A percentile compares a stretch with the other conserved stretches of the same genome.
phyloP scores from a whole-genome alignment of 2,113 vertebrate species.

The Erinaceus europaeus region DNA sequence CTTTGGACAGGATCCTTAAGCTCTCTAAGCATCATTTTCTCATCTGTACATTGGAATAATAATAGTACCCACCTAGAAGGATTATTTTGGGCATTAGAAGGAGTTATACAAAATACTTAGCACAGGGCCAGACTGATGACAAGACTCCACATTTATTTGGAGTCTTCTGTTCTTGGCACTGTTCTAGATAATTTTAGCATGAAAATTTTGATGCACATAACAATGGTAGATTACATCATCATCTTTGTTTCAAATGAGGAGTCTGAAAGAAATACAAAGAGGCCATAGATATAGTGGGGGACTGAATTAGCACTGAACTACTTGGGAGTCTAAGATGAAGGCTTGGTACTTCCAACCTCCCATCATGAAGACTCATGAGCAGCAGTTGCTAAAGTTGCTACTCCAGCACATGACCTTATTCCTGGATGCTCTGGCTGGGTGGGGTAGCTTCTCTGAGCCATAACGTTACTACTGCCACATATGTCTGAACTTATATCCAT shows the following conservation, averaged over 20 bases:
- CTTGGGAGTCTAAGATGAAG: not conserved
- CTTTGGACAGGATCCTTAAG: not conserved
- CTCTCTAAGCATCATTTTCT: not conserved
- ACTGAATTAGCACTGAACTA: too few relatives aligned
- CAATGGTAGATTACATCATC: not conserved
- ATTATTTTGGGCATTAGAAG: not conserved
- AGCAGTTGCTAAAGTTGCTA: not conserved
- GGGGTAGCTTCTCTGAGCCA: not conserved
- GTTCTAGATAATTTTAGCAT: not conserved
- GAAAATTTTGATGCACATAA: not conserved
- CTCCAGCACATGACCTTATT: not conserved
- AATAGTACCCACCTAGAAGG: not conserved
- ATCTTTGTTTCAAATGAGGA: not conserved
- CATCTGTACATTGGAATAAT: not conserved
- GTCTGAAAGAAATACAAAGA: not conserved
- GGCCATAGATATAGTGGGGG: not conserved
- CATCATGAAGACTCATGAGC: not conserved
- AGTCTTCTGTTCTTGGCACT: not conserved
- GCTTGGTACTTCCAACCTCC: not conserved
- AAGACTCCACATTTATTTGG: not conserved
- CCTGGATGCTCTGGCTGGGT: not conserved
- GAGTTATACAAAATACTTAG: not conserved
- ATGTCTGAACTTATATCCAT: not conserved
- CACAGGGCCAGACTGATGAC: not conserved
- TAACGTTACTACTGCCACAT: not conserved